Conservation (phyloP, 2,888 invertebrate species). For the Phaedon cochleariae region DNA sequence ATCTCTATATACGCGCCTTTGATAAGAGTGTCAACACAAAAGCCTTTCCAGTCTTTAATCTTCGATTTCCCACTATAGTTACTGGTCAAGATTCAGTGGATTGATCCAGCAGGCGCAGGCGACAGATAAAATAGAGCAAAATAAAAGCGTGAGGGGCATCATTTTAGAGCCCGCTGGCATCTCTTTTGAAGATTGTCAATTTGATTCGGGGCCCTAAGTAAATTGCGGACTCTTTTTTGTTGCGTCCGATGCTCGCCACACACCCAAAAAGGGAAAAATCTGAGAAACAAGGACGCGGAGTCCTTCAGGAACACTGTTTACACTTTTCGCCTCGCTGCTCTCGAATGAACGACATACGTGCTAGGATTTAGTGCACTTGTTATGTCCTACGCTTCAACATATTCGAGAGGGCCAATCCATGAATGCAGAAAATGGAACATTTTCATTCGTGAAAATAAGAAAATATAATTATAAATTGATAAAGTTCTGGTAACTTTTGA, state of each 20-base stretch:
- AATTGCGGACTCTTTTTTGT: constrained; percentile 59
- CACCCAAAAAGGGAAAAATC: constrained; percentile 6
- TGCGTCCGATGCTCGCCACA: constrained; percentile 15
- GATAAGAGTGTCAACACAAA: constrained; percentile 9
- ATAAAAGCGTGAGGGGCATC: constrained; percentile 60
- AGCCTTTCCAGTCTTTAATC: constrained; percentile 49
- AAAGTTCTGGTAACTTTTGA: no score
- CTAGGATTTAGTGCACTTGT: constrained; percentile 24
- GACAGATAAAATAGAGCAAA: constrained; percentile 59
- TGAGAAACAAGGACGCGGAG: constrained; percentile 14
- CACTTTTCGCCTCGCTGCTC: constrained; percentile 49
- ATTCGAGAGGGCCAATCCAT: no score
- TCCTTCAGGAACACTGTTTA: constrained; percentile 48
- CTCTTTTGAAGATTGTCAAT: constrained; percentile 59
- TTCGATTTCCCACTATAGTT: constrained; percentile 55
- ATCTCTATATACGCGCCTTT: not conserved
- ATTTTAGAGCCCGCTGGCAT: constrained; percentile 46
- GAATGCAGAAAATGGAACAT: no score
- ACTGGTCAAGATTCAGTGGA: constrained; percentile 54
- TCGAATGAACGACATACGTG: constrained; percentile 39
- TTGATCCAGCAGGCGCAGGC: constrained; percentile 52
- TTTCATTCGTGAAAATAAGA: no score
- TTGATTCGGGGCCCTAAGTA: constrained; percentile 63
- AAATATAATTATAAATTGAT: no score
- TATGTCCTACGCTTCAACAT: not conserved